These are phyloP conservation scores for Oncorhynchus gorbuscha DNA, from an alignment of 2,113 vertebrate genomes.

Conservation along the genomic window DNA sequence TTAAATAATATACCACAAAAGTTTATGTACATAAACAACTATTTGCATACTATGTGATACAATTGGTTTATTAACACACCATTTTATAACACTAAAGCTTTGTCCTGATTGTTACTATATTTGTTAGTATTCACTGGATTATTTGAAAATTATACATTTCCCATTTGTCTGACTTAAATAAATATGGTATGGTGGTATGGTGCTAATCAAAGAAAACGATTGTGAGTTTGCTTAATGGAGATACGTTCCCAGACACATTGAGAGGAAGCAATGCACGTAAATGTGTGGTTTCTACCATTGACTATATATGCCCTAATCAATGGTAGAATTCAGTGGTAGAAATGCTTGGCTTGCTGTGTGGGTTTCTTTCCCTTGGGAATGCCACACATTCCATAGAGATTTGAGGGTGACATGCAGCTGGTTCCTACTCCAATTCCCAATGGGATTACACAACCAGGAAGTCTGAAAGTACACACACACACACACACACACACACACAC, in stretches of 20 bases:
- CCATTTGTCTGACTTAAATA: too few species aligned
- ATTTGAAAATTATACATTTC: too few species aligned
- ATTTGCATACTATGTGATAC: too few species aligned
- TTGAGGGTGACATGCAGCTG: slow-evolving; percentile 44
- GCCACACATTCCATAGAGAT: slow-evolving; percentile 50
- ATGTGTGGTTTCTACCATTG: background rate
- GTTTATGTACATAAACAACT: background rate
- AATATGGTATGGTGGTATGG: too few species aligned
- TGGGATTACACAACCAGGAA: slow-evolving; percentile 46
- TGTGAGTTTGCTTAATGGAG: too few species aligned
- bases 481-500: background rate
- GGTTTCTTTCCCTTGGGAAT: slow-evolving; percentile 47
- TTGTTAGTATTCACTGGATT: too few species aligned
- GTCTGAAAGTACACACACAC: slow-evolving; percentile 16
- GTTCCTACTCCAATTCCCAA: slow-evolving; percentile 42
- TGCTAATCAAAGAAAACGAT: too few species aligned
- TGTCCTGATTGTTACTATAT: too few species aligned
- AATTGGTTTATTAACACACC: too few species aligned
- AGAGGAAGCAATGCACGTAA: too few species aligned
- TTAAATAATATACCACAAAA: background rate
- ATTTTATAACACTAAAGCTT: too few species aligned
- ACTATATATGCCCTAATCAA: background rate
- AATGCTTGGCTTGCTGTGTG: slow-evolving; percentile 10
- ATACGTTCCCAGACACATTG: too few species aligned
- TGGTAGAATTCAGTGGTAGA: background rate